A percentile compares a stretch with the other conserved stretches of the same genome.
phyloP scores from a whole-genome alignment of 2,888 invertebrate species.

The Trilocha varians region DNA sequence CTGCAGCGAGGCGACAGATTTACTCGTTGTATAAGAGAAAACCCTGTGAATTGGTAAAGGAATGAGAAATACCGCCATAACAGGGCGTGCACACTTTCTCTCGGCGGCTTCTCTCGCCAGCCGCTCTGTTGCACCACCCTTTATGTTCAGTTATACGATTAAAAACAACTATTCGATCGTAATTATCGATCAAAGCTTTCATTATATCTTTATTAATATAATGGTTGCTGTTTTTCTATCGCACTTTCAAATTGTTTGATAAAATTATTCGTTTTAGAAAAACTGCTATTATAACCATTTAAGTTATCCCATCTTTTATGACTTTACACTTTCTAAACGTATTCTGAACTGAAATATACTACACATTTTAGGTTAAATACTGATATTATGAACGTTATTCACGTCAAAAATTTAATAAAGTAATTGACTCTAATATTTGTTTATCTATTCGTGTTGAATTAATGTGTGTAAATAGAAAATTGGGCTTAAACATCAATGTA shows the following conservation, averaged over 20 bases:
- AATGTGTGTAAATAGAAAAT: too few species aligned
- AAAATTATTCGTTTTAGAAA: too few species aligned
- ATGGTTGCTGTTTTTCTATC: not conserved
- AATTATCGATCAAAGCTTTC: not conserved
- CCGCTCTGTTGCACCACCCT: constrained; percentile 29
- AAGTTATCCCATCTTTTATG: too few species aligned
- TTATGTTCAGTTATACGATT: constrained; percentile 20
- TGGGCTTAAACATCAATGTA: too few species aligned
- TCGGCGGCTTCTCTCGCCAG: constrained; percentile 28
- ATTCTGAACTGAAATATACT: too few species aligned
- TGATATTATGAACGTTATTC: too few species aligned
- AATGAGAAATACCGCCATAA: constrained; percentile 63
- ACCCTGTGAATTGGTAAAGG: constrained; percentile 33
- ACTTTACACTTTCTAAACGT: too few species aligned
- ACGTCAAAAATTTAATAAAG: too few species aligned
- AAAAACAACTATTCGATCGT: not conserved
- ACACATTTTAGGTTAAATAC: too few species aligned
- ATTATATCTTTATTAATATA: not conserved
- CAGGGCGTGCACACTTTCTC: constrained; percentile 64
- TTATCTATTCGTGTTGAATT: too few species aligned
- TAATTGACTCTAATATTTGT: too few species aligned
- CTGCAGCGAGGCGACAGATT: constrained; percentile 38
- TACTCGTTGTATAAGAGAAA: constrained; percentile 51
- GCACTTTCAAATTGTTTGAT: not conserved
- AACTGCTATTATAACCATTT: too few species aligned